Conservation (phyloP, 2,888 invertebrate species). For the Drosophila rellima region DNA sequence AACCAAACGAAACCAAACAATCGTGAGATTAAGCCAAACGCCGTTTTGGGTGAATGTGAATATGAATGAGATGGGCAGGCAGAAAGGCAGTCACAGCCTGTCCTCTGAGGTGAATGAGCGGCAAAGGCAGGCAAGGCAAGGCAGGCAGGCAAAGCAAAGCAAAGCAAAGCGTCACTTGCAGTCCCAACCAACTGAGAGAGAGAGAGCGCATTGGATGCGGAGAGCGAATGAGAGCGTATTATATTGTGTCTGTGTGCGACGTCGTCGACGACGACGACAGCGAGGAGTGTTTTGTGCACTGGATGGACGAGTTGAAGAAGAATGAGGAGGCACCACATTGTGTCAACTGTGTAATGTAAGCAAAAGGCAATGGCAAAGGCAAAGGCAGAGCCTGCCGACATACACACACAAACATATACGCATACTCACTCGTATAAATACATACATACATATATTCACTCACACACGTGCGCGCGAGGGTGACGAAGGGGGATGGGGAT, state of each 20-base stretch:
- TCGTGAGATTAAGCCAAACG: constrained; percentile 82
- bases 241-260: constrained; percentile 38
- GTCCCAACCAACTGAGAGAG: constrained; percentile 38
- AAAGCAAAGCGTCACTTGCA: constrained; percentile 73
- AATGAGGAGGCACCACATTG: constrained; percentile 73
- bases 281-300: constrained; percentile 61
- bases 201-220: constrained; percentile 51
- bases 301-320: constrained; percentile 79
- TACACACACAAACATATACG: constrained; percentile 29
- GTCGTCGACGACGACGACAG: constrained; percentile 4
- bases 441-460: constrained; percentile 23
- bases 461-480: constrained; percentile 22
- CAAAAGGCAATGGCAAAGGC: constrained; percentile 70
- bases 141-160: constrained; percentile 23
- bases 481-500: constrained; percentile 17
- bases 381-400: constrained; percentile 62
- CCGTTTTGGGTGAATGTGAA: constrained; percentile 82
- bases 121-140: constrained; percentile 40
- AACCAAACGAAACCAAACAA: constrained; percentile 76
- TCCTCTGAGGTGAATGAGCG: constrained; percentile 76
- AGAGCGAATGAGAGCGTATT: constrained; percentile 44
- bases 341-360: constrained; percentile 78
- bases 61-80: constrained; percentile 78
- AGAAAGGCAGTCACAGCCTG: constrained; percentile 64
- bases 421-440: constrained; percentile 5